These are phyloP conservation scores for Pseudopodoces humilis DNA, from an alignment of 2,113 vertebrate species.

Conservation along the genomic window DNA sequence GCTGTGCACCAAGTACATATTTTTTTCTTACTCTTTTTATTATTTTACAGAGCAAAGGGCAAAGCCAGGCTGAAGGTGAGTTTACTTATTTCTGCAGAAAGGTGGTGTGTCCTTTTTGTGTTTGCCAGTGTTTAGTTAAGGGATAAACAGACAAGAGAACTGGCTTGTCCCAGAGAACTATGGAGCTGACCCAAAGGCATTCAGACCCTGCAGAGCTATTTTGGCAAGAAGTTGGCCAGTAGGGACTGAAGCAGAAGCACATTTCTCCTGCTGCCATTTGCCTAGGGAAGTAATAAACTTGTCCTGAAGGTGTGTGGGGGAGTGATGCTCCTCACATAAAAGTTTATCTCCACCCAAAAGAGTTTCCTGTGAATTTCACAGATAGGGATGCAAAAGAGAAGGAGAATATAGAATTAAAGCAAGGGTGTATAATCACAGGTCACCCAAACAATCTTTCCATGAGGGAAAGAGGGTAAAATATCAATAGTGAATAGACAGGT, in stretches of 20 bases:
- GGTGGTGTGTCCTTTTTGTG: neutral
- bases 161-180: neutral
- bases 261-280: neutral
- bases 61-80: neutral
- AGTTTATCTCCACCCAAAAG: neutral
- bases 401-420: neutral
- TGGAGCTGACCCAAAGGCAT: neutral
- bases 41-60: neutral
- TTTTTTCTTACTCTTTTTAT: neutral
- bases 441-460: neutral
- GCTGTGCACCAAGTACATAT: neutral
- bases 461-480: neutral
- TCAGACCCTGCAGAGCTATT: neutral
- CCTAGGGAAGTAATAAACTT: neutral
- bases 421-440: neutral
- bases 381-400: neutral
- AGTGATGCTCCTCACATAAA: neutral
- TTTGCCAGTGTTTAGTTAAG: slow-evolving; percentile 11
- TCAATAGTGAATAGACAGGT: neutral
- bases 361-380: neutral
- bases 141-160: neutral
- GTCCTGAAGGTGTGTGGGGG: neutral
- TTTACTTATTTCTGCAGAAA: slow-evolving; percentile 18
- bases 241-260: neutral
- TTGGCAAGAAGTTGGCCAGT: neutral